Evolutionary conservation across 2,113 vertebrate species (phyloP), one percentile per base, ranked within the genome.

Genomic region (Otolemur garnettii): DNA sequence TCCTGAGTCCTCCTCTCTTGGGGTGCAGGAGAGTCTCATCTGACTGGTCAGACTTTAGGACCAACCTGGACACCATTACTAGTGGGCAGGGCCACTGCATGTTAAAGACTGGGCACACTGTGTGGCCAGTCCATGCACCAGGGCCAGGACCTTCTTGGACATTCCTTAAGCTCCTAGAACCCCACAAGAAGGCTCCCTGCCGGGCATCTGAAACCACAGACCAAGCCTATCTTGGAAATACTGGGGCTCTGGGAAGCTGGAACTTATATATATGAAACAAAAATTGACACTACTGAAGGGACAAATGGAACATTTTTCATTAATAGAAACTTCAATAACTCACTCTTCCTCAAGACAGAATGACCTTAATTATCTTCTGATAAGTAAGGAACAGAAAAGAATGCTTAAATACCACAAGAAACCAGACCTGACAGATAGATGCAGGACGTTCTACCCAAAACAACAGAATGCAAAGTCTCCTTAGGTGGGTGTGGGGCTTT

Each of bases 391-490:
- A 15, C 4, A 10, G 26, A 50, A 50, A 2, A 57, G 89, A 57
- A 45, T 22, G 26, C 5, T 3, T 13, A 19, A 80, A 18, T 53
- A 33, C 13, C 28, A 14, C 35, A 19, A 2, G 33, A n/a, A 24
- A 17, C 35, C 78, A 13, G 21, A 45, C 9, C 55, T 15, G 18
- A 81, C 14, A 19, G 30, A 53, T 0, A 33, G 0, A 9, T 11
- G 22, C 53, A 68, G 62, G 9, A 60, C 64, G 17, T 5, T 21
- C 28, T 1, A n/a, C 64, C 30, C 42, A n/a, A 55, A 62, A 62
- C 53, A 45, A 19, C 19, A 18, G 26, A 55, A 24, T 7, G 3
- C 72, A 45, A 24, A 75, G 38, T 45, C 72, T 75, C 72, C 14
- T 26, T 24, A 24, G 15, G 38, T 45, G 13, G 42, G 17, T 45